Evolutionary conservation across 1,140 invertebrate genomes (phyloP), one percentile per base, ranked within the genome.

Genomic region (Drosophila pandora): DNA sequence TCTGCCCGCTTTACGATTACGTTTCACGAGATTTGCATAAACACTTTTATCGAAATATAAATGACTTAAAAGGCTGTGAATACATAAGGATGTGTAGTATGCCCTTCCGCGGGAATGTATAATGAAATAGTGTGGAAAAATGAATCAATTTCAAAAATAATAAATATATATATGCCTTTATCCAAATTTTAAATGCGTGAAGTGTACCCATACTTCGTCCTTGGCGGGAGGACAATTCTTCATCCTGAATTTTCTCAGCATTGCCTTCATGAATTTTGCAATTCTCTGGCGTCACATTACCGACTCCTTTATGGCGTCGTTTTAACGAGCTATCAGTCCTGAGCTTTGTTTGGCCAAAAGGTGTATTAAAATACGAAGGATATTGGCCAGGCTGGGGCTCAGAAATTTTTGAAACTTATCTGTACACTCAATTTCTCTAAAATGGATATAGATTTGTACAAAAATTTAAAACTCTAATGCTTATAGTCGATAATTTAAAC

Each of bases 31-130:
- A 85, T 85, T 85, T 85, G 79, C 81, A 85, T 85, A 85, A 85
- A 85, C 77, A 79, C 67, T 85, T 84, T 85, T 82, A 85, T 85
- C 73, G 81, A 83, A 85, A 64, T 82, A 85, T 85, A 82, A 85
- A 85, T 85, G 81, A 83, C 81, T 85, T 83, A 82, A 76, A 76
- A 54, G 68, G 58, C 62, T 69, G 76, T 82, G 68, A 76, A 82
- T 76, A 76, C 68, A 60, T 65, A 55, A 75, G 30, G 39, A 47
- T 57, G 53, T 64, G 53, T 57, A 50, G 34, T 13, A 74, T 74
- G 47, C 71, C 39, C 71, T 74, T 47, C 7, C 41, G 2, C 17
- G 21, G 43, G 13, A 41, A 41, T 41, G 41, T 6, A 21, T 17
- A 8, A 17, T 22, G 9, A 47, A 13, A 43, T 47, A 47, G 21